Percentiles rank a stretch among this genome's conserved stretches.
phyloP scores from a whole-genome alignment of 2,888 invertebrate species.

The Ariolimax columbianus region DNA sequence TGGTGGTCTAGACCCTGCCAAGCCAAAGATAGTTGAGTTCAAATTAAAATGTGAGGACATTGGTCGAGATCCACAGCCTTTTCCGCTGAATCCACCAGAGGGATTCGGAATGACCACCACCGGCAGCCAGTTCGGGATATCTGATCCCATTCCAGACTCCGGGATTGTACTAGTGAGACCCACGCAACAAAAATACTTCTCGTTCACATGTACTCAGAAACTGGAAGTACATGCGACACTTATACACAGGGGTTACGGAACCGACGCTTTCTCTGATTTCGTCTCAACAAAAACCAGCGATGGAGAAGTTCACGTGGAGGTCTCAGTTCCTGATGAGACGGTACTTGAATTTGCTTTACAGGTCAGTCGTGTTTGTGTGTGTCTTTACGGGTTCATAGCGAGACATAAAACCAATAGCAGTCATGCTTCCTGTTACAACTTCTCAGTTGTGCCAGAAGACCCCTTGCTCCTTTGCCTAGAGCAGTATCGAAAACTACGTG shows the following conservation, averaged over 20 bases:
- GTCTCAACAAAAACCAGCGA: slow-evolving; percentile 32
- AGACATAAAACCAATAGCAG: too few species aligned
- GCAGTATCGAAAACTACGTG: too few species aligned
- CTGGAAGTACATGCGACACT: slow-evolving; percentile 54
- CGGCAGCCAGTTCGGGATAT: slow-evolving; percentile 62
- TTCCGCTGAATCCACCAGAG: slow-evolving; percentile 67
- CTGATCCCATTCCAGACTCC: slow-evolving; percentile 60
- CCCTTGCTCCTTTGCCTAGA: too few species aligned
- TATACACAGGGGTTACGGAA: slow-evolving; percentile 50
- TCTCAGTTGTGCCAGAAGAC: too few species aligned
- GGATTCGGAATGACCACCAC: slow-evolving; percentile 64
- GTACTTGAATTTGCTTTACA: slow-evolving; percentile 69
- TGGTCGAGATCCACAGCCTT: slow-evolving; percentile 55
- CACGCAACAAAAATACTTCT: slow-evolving; percentile 56
- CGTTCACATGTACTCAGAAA: slow-evolving; percentile 54
- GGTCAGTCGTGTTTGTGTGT: slow-evolving; percentile 55
- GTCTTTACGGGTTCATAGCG: too few species aligned
- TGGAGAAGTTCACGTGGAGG: slow-evolving; percentile 46
- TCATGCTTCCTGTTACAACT: too few species aligned
- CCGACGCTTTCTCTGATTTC: slow-evolving; percentile 34
- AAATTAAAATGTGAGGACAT: slow-evolving; percentile 64
- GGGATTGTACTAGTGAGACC: slow-evolving; percentile 46
- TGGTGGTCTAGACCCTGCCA: slow-evolving; percentile 57
- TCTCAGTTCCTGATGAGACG: slow-evolving; percentile 57
- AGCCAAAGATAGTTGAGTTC: slow-evolving; percentile 64